Base-by-base conservation (phyloP, 2,888 invertebrate species). In the Prosopocoilus inquinatus region DNA sequence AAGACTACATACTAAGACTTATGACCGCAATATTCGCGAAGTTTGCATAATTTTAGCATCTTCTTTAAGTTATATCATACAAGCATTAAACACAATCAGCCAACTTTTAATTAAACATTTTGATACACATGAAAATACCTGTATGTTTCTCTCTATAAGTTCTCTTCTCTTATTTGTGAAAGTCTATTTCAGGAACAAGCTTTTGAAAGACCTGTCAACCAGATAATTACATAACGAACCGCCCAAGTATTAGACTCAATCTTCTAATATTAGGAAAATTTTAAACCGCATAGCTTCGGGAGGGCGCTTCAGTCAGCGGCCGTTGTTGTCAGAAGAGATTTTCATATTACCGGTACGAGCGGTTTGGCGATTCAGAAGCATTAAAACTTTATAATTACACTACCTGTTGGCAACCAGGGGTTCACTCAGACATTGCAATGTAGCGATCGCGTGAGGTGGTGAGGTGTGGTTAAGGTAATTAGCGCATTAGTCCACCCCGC, bases 401-500 rank as follows among this genome's bases (percentile, higher is more conserved):
- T 47, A 47, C 47, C 47, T 47, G 47, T 47, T 47, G 47, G 47
- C 47, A 47, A 47, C 33, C 34, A 47, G 15, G 47, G 35, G 34
- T 33, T 34, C 47, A 13, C 11, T 33, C 9, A 32, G 16, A 16
- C 12, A 16, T 16, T 45, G 12, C 28, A 33, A 16, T 16, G 49
- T 12, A 20, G 49, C 52, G 53, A 59, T 63, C 56, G 63, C 59
- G 63, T 63, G 63, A 57, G 56, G 56, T 58, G 56, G 59, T 61
- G 62, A 67, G 67, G 67, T 67, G 67, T 63, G 67, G 64, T 65
- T 60, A 58, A 64, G 61, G 63, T 67, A 67, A 67, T 67, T 67
- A 67, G 65, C 67, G 64, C 65, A 67, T 67, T 67, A 67, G 66
- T 62, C 62, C 58, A 61, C 63, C 60, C 67, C 67, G 66, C 67